phyloP scores from a whole-genome alignment of 2,797 vertebrate genomes.

The Rhabdomys pumilio region DNA sequence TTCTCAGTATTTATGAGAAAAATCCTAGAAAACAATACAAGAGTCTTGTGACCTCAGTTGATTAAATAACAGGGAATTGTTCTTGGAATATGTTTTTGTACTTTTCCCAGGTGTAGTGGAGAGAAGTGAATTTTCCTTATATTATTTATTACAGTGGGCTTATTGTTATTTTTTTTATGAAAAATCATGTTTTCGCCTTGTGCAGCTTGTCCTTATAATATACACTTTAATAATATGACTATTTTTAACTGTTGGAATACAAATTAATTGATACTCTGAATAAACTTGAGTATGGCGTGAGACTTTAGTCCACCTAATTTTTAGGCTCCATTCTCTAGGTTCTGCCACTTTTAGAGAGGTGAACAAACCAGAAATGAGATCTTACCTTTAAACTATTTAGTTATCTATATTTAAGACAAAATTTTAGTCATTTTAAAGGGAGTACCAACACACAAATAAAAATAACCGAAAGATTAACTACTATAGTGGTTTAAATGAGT shows the following conservation, averaged over 20 bases:
- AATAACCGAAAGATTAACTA: conserved; percentile 26
- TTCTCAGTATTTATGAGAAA: not conserved
- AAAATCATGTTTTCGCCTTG: not conserved
- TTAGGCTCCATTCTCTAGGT: not conserved
- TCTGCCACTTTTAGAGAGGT: not conserved
- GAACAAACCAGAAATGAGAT: not conserved
- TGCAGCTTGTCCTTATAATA: not conserved
- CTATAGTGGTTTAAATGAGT: not conserved
- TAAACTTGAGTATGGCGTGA: not conserved
- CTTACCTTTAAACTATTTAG: not conserved
- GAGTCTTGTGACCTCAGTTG: not conserved
- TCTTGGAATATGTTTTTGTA: not conserved
- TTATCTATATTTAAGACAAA: conserved; percentile 20
- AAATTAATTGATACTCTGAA: not conserved
- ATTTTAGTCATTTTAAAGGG: conserved; percentile 47
- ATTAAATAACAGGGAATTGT: not conserved
- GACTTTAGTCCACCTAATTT: not conserved
- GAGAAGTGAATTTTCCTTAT: not conserved
- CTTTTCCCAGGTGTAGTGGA: not conserved
- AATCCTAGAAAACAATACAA: not conserved
- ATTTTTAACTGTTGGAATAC: too few species aligned
- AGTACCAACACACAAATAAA: not conserved
- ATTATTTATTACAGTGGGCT: not conserved
- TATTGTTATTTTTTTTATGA: not conserved
- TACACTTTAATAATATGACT: not conserved